A percentile compares a stretch with the other conserved stretches of the same genome.
phyloP scores from a whole-genome alignment of 2,888 invertebrate genomes.

The Tipula lateralis region DNA sequence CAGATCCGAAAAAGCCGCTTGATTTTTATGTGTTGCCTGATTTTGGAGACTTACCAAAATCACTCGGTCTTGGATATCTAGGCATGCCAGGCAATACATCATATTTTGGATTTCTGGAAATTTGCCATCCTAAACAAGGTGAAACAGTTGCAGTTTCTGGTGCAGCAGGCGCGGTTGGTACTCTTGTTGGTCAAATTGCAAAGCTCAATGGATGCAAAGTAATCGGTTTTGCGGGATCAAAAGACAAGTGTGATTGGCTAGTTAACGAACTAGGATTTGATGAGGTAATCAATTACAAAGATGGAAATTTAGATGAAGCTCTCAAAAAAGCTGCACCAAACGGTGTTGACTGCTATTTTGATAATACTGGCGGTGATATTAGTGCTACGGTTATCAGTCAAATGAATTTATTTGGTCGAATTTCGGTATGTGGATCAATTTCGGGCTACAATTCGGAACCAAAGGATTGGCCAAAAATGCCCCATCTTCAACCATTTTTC shows the following conservation, averaged over 20 bases:
- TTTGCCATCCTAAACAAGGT: constrained; percentile 65
- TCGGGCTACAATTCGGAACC: constrained; percentile 56
- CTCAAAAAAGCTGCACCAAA: constrained; percentile 60
- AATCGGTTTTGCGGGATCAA: constrained; percentile 66
- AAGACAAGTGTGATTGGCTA: constrained; percentile 66
- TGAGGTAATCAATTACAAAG: constrained; percentile 68
- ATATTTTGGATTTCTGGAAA: constrained; percentile 67
- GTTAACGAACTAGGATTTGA: constrained; percentile 62
- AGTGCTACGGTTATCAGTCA: constrained; percentile 56
- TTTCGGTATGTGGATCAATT: constrained; percentile 63
- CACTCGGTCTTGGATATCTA: constrained; percentile 60
- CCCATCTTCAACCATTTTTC: constrained; percentile 53
- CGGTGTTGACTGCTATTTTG: constrained; percentile 73
- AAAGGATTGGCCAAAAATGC: constrained; percentile 31
- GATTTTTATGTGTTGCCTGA: constrained; percentile 51
- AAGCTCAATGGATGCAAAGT: constrained; percentile 66
- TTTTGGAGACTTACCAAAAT: constrained; percentile 55
- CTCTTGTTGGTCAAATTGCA: constrained; percentile 72
- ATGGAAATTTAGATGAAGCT: constrained; percentile 51
- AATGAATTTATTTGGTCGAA: constrained; percentile 59
- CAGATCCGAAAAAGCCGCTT: constrained; percentile 33
- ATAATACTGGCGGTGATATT: constrained; percentile 66
- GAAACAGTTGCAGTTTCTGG: constrained; percentile 69
- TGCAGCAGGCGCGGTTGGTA: constrained; percentile 76
- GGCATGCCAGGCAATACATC: constrained; percentile 74